Conservation (phyloP, 2,113 vertebrate species). For the Sturnira hondurensis region DNA sequence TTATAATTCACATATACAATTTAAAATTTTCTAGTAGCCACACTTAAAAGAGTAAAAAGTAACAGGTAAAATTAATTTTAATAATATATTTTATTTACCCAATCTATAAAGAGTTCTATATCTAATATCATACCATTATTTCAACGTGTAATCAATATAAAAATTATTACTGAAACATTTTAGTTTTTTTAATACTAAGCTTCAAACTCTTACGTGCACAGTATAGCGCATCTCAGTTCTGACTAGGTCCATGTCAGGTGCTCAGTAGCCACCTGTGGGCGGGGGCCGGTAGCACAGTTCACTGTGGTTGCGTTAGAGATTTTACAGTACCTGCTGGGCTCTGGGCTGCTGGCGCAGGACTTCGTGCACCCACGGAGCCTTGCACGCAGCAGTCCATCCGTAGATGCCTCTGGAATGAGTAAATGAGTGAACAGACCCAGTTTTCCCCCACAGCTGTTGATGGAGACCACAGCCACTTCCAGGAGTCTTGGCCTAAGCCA, state of each 20-base stretch:
- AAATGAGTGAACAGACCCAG: neutral
- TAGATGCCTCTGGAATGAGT: neutral
- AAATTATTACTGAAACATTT: neutral
- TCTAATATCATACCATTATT: neutral
- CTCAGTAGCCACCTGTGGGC: neutral
- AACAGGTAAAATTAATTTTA: neutral
- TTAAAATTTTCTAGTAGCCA: neutral
- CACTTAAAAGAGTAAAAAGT: neutral
- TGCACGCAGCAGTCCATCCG: rapidly evolving
- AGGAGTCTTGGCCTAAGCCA: neutral
- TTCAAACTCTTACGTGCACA: neutral
- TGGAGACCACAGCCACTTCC: neutral
- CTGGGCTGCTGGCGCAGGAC: neutral
- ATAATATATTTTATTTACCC: neutral
- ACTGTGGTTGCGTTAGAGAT: neutral
- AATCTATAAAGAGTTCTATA: neutral
- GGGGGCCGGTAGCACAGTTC: neutral
- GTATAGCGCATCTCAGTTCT: neutral
- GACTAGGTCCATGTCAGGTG: neutral
- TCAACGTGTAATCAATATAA: neutral
- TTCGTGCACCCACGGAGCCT: neutral
- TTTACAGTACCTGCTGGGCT: too few species aligned
- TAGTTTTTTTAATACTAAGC: neutral
- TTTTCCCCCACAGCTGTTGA: constrained; percentile 1
- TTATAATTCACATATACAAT: neutral